Conservation (phyloP, 2,113 vertebrate species). For the Pavo muticus region DNA sequence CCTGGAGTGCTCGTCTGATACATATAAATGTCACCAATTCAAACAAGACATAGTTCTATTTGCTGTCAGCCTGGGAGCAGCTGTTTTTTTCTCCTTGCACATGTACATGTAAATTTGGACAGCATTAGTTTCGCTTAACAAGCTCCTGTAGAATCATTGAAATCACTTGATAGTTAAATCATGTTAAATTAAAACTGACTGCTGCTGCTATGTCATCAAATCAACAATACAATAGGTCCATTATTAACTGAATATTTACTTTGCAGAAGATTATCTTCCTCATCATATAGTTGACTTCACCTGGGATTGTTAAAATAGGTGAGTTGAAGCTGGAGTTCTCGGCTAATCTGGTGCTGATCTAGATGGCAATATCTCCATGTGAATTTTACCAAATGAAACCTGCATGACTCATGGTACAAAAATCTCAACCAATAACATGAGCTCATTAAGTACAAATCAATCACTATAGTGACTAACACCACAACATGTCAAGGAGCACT, state of each 20-base stretch:
- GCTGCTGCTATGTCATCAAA: constrained; percentile 6
- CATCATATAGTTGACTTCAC: constrained; percentile 62
- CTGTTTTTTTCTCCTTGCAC: not conserved
- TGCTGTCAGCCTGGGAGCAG: not conserved
- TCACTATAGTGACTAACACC: constrained; percentile 48
- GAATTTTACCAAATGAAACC: constrained; percentile 47
- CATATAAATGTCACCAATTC: not conserved
- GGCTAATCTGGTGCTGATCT: constrained; percentile 55
- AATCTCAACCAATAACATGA: constrained; percentile 69
- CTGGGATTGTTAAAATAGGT: constrained; percentile 38
- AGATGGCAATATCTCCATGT: constrained; percentile 47
- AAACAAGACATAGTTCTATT: not conserved
- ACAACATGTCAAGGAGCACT: not conserved
- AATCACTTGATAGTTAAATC: constrained; percentile 39
- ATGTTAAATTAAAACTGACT: constrained; percentile 67
- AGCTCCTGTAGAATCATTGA: constrained; percentile 31
- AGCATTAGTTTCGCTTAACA: constrained; percentile 35
- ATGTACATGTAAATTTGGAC: constrained; percentile 20
- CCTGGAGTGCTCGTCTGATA: not conserved
- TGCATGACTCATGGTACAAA: constrained; percentile 54
- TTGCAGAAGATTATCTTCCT: constrained; percentile 54
- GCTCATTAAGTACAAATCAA: constrained; percentile 63
- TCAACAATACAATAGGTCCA: constrained; percentile 49
- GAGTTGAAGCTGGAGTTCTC: constrained; percentile 37
- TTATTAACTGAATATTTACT: constrained; percentile 63